Evolutionary conservation across 1,140 invertebrate species (phyloP), one percentile per base, ranked within the genome.

Genomic region (Eumeta japonica): DNA sequence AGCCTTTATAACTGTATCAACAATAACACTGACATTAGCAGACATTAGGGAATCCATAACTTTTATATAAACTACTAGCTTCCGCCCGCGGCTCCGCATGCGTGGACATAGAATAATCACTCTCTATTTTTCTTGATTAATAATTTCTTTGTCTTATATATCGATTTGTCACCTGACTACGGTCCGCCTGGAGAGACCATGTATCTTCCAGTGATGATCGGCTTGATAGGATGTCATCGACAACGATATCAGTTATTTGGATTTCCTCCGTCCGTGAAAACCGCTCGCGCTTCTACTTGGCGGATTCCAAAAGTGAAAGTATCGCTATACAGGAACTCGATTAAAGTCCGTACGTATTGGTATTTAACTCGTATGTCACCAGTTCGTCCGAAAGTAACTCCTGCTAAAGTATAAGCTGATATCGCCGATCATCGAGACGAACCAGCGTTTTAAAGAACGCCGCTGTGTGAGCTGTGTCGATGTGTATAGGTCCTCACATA

Each of bases 401-500:
- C 15, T 60, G 43, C 63, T 74, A 77, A 3, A 75, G 18, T 9
- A 78, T 75, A 27, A 53, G 34, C 41, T 77, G 68, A 17, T 56
- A 61, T 13, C 55, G 40, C 9, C 44, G 18, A 32, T 75, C 52
- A 3, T 54, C 40, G 14, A 42, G 16, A 35, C 61, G 35, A 9
- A 77, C 46, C 35, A 35, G 29, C 10, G 73, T 55, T 40, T 65
- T 61, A 9, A 62, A 39, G 37, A 66, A 78, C 67, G 75, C 74
- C 48, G 62, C 65, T 24, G 37, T 41, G 27, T 74, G 52, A 33
- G 76, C 68, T 13, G 48, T 52, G 20, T 24, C n/a, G 5, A n/a
- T 7, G 5, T 7, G n/a, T 7, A 24, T 7, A 24, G n/a, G 20
- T 5, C n/a, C 20, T 24, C 20, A n/a, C 20, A 24, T 24, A 7